Evolutionary conservation across 1,140 invertebrate genomes (phyloP), one percentile per base, ranked within the genome.

Genomic region (Agrilus planipennis): DNA sequence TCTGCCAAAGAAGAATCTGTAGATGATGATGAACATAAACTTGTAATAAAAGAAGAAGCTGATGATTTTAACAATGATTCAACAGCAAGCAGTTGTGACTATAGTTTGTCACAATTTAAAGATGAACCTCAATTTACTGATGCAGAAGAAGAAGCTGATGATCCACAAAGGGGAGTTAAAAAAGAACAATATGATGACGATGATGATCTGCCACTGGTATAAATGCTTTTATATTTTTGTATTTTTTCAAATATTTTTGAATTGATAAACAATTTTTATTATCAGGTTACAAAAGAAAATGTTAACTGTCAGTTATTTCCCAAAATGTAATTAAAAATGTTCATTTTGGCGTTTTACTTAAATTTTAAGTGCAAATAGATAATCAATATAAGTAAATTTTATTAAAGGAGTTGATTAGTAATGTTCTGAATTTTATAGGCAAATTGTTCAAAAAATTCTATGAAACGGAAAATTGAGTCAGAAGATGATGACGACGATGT

Each of bases 121-220:
- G 63, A 68, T 44, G 67, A 71, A 51, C 56, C 66, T 0, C 37
- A 55, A 30, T 64, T 63, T 41, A 51, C 51, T 23, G 34, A 44
- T 7, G 50, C 47, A 30, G 39, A 44, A 3, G 44, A 40, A 17
- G 38, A 46, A 12, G 42, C 34, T 21, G 39, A 57, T 10, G 45
- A 51, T 34, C 62, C 69, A 39, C 67, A 69, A 18, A 63, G 68
- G 41, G 16, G 37, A 16, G 34, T 34, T 10, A 32, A 43, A 25
- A 46, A 64, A 20, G 54, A 50, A 28, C 46, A 44, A 53, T 69
- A 71, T 38, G 68, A 76, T 9, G 75, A 73, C 50, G 81, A 86
- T 47, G 84, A 89, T 62, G 84, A 89, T 65, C 59, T 77, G 31
- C 85, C 86, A 43, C 62, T 86, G 69, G 81, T 85, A 69, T 62